phyloP scores from a whole-genome alignment of 1,140 invertebrate species.

The Chelonus insularis region DNA sequence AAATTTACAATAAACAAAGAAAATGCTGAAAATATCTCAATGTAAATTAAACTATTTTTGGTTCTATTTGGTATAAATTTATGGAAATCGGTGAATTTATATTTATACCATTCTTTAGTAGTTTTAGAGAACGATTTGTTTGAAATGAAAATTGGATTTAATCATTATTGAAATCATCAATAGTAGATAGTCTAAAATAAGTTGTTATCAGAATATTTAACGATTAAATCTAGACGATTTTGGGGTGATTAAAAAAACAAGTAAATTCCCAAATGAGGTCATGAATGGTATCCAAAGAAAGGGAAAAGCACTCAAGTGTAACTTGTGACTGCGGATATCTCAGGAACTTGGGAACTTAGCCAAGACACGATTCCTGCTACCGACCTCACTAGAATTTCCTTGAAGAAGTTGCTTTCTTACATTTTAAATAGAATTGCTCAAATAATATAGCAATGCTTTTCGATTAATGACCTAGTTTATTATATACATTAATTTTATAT shows the following conservation, averaged over 20 bases:
- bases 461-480: slow-evolving; percentile 4
- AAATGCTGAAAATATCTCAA: no score
- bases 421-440: neutral
- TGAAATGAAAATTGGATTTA: no score
- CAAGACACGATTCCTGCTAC: slow-evolving; percentile 9
- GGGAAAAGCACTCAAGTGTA: neutral
- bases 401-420: neutral
- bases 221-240: neutral
- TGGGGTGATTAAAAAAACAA: neutral
- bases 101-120: no score
- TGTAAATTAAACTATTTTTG: no score
- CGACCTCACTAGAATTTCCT: neutral
- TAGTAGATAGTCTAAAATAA: no score
- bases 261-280: neutral
- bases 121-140: no score
- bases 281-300: neutral
- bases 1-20: no score
- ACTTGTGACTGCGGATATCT: neutral
- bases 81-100: no score
- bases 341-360: slow-evolving; percentile 13
- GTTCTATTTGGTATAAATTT: no score
- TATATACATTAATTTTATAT: no score
- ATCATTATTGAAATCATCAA: no score
- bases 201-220: no score
- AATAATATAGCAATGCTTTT: neutral